Evolutionary conservation across 2,113 vertebrate species (phyloP), one percentile per base, ranked within the genome.

Genomic region (Cinclus cinclus): DNA sequence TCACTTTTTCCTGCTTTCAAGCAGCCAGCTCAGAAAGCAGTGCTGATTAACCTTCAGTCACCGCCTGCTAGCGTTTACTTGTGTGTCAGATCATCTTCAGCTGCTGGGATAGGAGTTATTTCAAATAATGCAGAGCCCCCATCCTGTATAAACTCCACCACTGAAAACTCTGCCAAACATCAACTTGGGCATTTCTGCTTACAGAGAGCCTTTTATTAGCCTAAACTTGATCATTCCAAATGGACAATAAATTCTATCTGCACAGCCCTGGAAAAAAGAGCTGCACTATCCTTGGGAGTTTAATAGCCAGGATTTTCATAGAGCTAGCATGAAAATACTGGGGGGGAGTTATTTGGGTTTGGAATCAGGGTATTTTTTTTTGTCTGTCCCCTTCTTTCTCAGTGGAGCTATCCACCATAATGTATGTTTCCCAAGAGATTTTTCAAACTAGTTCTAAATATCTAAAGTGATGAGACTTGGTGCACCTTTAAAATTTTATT

Each of bases 211-310:
- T 93, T 96, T 95, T 96, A 95, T 96, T 96, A 95, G 92, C 90
- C 73, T 96, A 96, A 95, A 95, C 85, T 90, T 94, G 90, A 88
- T 94, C 68, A 19, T 83, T 95, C 85, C 94, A 95, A 97, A 95
- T 88, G 95, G 94, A 96, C 93, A 95, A 95, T 95, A 95, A 96
- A 96, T 92, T 93, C 94, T 95, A 82, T 94, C 94, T 90, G 92
- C 76, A 28, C 65, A 84, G 80, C 49, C 83, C 83, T 75, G 41
- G 69, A 92, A 73, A 60, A 90, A 78, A 71, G 81, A 64, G 46
- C 69, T 53, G 62, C 22, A 6, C 91, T 94, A 84, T 82, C 95
- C 64, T 68, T 44, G 39, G 79, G 77, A 95, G 92, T 78, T 84
- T 93, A 94, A 94, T 46, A 75, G 80, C 35, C 76, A 69, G 73